These are phyloP conservation scores for Drosophila affinis DNA, from an alignment of 2,888 invertebrate genomes.

Conservation along the genomic window DNA sequence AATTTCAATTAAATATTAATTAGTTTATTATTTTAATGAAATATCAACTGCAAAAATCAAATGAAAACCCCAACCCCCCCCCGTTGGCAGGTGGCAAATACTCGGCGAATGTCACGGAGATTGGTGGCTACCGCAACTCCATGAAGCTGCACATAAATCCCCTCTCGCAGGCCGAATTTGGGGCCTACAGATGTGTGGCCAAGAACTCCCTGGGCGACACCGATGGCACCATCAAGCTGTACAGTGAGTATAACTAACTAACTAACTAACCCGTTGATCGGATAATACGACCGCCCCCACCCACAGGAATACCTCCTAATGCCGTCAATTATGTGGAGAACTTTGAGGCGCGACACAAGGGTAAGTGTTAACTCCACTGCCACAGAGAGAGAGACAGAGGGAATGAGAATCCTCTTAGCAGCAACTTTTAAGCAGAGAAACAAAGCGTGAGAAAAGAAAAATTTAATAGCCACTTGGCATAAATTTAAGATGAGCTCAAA, in stretches of 20 bases:
- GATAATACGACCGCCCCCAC: not conserved
- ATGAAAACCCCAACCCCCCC: not conserved
- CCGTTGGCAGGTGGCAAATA: slow-evolving; percentile 86
- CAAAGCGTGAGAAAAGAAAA: slow-evolving; percentile 53
- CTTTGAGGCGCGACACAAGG: slow-evolving; percentile 82
- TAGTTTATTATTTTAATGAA: slow-evolving; percentile 56
- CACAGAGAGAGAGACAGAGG: not conserved
- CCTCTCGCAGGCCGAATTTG: slow-evolving; percentile 88
- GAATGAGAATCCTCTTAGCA: not conserved
- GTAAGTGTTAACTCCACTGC: slow-evolving; percentile 66
- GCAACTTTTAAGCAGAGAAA: not conserved
- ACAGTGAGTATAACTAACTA: slow-evolving; percentile 87
- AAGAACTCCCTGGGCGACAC: slow-evolving; percentile 93
- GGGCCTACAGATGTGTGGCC: slow-evolving; percentile 92
- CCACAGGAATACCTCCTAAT: slow-evolving; percentile 83
- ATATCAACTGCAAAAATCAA: slow-evolving; percentile 34
- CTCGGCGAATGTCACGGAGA: slow-evolving; percentile 88
- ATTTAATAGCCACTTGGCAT: slow-evolving; percentile 80
- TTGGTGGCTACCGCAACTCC: slow-evolving; percentile 90
- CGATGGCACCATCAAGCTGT: slow-evolving; percentile 92
- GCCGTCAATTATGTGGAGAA: slow-evolving; percentile 83
- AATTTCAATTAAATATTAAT: slow-evolving; percentile 69
- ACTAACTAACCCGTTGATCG: not conserved
- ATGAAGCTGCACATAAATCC: slow-evolving; percentile 90
- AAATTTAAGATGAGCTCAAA: slow-evolving; percentile 75